Base-by-base conservation (phyloP, 2,797 vertebrate genomes). In the Mastacembelus armatus region DNA sequence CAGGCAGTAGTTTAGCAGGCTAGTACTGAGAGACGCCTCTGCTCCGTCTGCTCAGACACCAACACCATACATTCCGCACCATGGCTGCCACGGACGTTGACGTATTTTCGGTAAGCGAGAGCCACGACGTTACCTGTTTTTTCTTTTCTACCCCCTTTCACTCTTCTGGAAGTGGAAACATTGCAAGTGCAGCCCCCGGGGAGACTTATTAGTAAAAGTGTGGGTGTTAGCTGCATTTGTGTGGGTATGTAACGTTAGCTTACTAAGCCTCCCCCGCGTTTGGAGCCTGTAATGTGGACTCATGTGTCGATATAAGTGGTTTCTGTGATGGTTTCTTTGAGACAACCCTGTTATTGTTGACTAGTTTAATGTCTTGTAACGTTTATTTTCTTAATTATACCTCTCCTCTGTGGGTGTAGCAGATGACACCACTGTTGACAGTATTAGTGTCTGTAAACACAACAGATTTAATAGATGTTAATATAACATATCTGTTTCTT, bases 81-180 rank as follows among this genome's bases (percentile, higher is more conserved):
- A 95, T 95, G 94, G 94, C 94, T 84, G 94, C 93, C 78, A 93
- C 92, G 72, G 94, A 95, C 85, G 91, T 94, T 54, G 94, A 95
- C 88, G 90, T 94, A n/a, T 94, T 92, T 79, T 92, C 90, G 68
- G 94, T 95, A 66, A 93, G 94, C 90, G 74, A 64, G 77, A 33
- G 16, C 26, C 49, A 10, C 33, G 1, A 27, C 10, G 10, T 26
- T 6, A 11, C 1, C 36, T 6, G 8, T 14, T 29, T 15, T 3
- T 18, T 4, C 3, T 1, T 2, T 3, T 16, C 16, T 1, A 36
- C n/a, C 1, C 0, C 9, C 0, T 2, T 10, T 3, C 15, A 1
- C 16, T 18, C 10, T 16, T 51, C 36, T 3, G 14, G 0, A 26
- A 3, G 30, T 10, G 21, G 44, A 43, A 52, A 42, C 29, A 22